Evolutionary conservation across 2,797 vertebrate genomes (phyloP).

Genomic region (Toxotes lorentzi): DNA sequence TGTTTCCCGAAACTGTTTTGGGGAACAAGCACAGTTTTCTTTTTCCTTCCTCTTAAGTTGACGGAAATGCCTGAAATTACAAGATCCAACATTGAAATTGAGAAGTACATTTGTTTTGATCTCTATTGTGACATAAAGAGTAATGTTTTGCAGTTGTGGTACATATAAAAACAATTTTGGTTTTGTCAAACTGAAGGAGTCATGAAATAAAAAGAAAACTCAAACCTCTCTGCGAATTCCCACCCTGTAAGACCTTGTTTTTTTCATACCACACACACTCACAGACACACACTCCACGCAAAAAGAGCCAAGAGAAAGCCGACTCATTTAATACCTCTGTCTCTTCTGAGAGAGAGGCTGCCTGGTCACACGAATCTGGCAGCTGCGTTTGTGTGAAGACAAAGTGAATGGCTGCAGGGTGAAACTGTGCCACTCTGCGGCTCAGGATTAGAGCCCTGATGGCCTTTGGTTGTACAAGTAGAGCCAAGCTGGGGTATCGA

Average conservation of each 20-base stretch:
- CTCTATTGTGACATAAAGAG: not conserved
- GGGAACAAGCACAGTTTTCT: too few relatives aligned
- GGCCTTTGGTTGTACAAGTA: slow-evolving; percentile 73
- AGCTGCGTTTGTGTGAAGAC: slow-evolving; percentile 79
- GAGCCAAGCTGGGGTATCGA: slow-evolving; percentile 79
- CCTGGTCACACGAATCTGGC: slow-evolving; percentile 80
- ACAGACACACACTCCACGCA: slow-evolving; percentile 16
- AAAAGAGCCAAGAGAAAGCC: slow-evolving; percentile 56
- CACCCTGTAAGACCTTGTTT: slow-evolving; percentile 25
- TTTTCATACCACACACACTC: slow-evolving; percentile 32
- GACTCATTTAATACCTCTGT: slow-evolving; percentile 70
- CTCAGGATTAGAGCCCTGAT: slow-evolving; percentile 78
- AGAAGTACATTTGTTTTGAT: not conserved
- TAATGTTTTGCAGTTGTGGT: not conserved
- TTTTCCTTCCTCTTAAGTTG: too few relatives aligned
- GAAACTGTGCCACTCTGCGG: slow-evolving; percentile 77
- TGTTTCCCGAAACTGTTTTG: not conserved
- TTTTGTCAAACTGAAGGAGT: slow-evolving; percentile 9
- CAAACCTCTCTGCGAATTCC: slow-evolving; percentile 30
- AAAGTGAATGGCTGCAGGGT: slow-evolving; percentile 82
- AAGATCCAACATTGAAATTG: not conserved
- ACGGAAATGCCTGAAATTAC: not conserved
- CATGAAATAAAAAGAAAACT: not conserved
- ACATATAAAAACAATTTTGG: not conserved
- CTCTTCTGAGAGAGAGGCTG: slow-evolving; percentile 67